phyloP scores from a whole-genome alignment of 2,888 invertebrate species.

The Rutpela maculata region DNA sequence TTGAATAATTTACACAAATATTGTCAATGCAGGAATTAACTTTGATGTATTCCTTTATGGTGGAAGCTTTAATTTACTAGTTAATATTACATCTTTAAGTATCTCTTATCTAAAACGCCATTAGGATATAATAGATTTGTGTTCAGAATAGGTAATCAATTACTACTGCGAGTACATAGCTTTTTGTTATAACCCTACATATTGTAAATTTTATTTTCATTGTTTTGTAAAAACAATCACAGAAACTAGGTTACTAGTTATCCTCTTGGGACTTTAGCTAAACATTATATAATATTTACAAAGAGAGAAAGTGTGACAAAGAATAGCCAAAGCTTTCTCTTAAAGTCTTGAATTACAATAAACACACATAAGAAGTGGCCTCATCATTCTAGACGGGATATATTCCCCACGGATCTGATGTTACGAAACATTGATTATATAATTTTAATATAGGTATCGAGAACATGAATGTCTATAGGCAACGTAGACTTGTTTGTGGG shows the following conservation, averaged over 20 bases:
- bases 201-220: too few relatives aligned
- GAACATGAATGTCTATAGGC: neutral
- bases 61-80: too few relatives aligned
- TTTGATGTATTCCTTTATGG: too few relatives aligned
- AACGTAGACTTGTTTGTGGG: neutral
- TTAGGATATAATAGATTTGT: too few relatives aligned
- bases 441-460: slow-evolving; percentile 5
- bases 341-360: neutral
- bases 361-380: neutral
- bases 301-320: slow-evolving; percentile 2
- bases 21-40: too few relatives aligned
- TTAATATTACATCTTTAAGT: too few relatives aligned
- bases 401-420: neutral
- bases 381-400: neutral
- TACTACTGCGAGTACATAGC: too few relatives aligned
- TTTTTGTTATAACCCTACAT: too few relatives aligned
- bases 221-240: neutral
- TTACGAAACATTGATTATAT: neutral
- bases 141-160: too few relatives aligned
- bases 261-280: neutral
- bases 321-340: neutral
- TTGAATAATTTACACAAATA: too few relatives aligned
- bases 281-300: slow-evolving; percentile 4
- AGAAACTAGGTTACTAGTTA: neutral
- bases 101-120: too few relatives aligned